A percentile compares a stretch with the other conserved stretches of the same genome.
These are phyloP conservation scores for Pampusana beccarii DNA, from an alignment of 2,113 vertebrate species.

Conservation along the genomic window DNA sequence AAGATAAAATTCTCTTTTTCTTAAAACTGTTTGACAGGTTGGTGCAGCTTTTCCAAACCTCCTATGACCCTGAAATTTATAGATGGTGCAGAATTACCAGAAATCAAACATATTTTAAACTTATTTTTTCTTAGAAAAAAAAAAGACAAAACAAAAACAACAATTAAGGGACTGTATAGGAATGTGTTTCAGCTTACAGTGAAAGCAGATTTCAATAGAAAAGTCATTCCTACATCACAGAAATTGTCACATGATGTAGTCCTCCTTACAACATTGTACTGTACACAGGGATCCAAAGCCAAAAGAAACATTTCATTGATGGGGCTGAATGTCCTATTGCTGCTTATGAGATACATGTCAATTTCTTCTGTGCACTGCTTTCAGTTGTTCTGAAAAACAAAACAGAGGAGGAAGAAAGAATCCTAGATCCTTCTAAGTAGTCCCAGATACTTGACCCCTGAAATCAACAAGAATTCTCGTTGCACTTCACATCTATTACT, in stretches of 20 bases:
- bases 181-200: too few relatives aligned
- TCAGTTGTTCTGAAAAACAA: not conserved
- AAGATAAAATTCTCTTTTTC: too few relatives aligned
- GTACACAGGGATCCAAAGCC: not conserved
- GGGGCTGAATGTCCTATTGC: not conserved
- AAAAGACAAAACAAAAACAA: too few relatives aligned
- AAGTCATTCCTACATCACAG: not conserved
- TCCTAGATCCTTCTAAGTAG: not conserved
- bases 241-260: not conserved
- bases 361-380: not conserved
- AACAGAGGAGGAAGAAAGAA: not conserved
- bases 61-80: too few relatives aligned
- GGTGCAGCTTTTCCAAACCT: too few relatives aligned
- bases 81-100: too few relatives aligned
- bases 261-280: not conserved
- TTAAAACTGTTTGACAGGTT: too few relatives aligned
- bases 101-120: too few relatives aligned
- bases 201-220: too few relatives aligned
- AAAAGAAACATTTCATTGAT: not conserved
- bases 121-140: too few relatives aligned
- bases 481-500: not conserved
- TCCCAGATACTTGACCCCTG: not conserved
- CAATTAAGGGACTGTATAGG: too few relatives aligned
- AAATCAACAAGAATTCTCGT: not conserved
- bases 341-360: not conserved